Conservation (phyloP, 2,888 invertebrate genomes). For the Heliconius ismenius region DNA sequence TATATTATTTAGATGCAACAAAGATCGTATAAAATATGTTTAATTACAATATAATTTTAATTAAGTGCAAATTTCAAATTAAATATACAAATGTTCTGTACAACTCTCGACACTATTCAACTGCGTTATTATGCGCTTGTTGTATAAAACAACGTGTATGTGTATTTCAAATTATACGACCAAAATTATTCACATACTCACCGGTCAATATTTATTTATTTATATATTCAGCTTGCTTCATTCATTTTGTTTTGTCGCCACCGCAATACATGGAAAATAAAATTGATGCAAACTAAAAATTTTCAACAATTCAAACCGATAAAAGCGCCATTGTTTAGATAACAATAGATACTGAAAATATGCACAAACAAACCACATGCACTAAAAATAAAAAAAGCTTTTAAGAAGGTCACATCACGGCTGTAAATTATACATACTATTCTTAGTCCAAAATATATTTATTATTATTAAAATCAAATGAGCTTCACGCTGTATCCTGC, state of each 20-base stretch:
- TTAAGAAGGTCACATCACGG: not conserved
- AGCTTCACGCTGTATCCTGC: too few species aligned
- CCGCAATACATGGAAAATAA: not conserved
- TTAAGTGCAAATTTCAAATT: not conserved
- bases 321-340: constrained; percentile 14
- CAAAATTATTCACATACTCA: not conserved
- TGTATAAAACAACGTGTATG: not conserved
- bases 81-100: not conserved
- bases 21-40: not conserved
- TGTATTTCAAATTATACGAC: not conserved
- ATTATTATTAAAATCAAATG: not conserved
- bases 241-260: constrained; percentile 3
- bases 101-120: not conserved
- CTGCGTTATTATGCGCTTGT: not conserved
- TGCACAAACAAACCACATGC: not conserved
- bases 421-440: not conserved
- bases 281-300: constrained; percentile 13
- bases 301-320: constrained; percentile 6
- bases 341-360: constrained; percentile 15
- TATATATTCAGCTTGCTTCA: not conserved
- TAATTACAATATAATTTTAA: not conserved
- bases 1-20: not conserved
- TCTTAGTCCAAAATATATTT: not conserved
- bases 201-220: constrained; percentile 5
- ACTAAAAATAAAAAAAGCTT: not conserved